Conservation (phyloP, 2,113 vertebrate species). For the Tiliqua scincoides region DNA sequence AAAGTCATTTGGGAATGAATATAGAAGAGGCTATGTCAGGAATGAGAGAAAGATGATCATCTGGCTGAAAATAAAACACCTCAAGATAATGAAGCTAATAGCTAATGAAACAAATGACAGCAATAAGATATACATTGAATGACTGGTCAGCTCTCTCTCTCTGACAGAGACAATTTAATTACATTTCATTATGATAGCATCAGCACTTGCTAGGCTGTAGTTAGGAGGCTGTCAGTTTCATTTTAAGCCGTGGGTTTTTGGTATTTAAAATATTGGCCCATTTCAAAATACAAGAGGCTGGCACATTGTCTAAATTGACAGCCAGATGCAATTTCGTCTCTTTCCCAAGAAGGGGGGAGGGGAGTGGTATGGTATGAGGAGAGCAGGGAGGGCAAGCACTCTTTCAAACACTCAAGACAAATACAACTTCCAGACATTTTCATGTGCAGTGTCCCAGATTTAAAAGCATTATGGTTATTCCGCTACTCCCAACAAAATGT, state of each 20-base stretch:
- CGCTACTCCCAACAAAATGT: not conserved
- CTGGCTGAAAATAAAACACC: constrained; percentile 53
- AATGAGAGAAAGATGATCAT: constrained; percentile 39
- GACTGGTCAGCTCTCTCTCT: constrained; percentile 38
- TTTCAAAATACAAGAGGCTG: constrained; percentile 51
- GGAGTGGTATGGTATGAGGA: not conserved
- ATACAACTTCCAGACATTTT: constrained; percentile 16
- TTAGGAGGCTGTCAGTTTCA: constrained; percentile 37
- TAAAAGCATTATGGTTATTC: not conserved
- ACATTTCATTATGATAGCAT: constrained; percentile 38
- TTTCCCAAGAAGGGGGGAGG: constrained; percentile 15
- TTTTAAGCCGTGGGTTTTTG: constrained; percentile 50
- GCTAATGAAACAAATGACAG: constrained; percentile 47
- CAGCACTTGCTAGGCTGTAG: constrained; percentile 30
- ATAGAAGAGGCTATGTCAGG: constrained; percentile 30
- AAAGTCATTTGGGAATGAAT: constrained; percentile 49
- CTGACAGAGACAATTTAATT: constrained; percentile 57
- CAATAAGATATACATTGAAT: constrained; percentile 12
- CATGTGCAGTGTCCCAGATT: constrained; percentile 36
- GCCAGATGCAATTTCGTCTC: constrained; percentile 41
- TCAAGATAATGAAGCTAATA: constrained; percentile 47
- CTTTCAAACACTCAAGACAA: constrained; percentile 4
- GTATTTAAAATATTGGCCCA: constrained; percentile 47
- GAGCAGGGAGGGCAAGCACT: not conserved
- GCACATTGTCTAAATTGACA: constrained; percentile 26